A percentile compares a stretch with the other conserved stretches of the same genome.
Evolutionary conservation across 1,140 invertebrate species (phyloP).

Genomic region (Phymastichus coffea): DNA sequence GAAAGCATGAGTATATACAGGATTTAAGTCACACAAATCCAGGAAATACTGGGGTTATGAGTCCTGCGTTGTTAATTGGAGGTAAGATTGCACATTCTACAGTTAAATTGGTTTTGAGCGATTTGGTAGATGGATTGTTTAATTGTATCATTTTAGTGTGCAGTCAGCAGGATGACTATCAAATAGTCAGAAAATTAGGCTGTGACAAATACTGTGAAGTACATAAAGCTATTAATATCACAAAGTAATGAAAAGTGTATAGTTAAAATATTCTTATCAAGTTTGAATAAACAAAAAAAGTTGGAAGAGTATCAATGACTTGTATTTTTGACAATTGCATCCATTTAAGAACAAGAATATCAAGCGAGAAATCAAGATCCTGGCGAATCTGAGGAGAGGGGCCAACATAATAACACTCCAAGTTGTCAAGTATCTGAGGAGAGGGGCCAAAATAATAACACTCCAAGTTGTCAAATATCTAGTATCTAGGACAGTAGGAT

Average conservation of each 20-base stretch:
- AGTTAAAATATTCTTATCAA: slow-evolving; percentile 92
- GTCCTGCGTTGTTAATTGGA: slow-evolving; percentile 98
- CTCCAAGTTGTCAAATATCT: too few species aligned
- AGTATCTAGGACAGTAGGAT: slow-evolving; percentile 96
- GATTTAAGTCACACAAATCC: slow-evolving; percentile 97
- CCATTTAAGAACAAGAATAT: slow-evolving; percentile 99
- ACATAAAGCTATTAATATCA: slow-evolving; percentile 98
- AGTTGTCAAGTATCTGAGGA: too few species aligned
- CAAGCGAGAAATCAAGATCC: slow-evolving; percentile 99
- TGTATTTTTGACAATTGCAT: slow-evolving; percentile 62
- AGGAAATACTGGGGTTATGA: slow-evolving; percentile 99
- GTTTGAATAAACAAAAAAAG: neutral
- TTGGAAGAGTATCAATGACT: neutral
- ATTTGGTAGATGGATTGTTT: neutral
- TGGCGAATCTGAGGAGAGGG: slow-evolving; percentile 98
- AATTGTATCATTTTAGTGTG: slow-evolving; percentile 34
- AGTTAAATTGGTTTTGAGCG: neutral
- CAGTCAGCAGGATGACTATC: slow-evolving; percentile 97
- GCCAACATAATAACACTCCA: slow-evolving; percentile 98
- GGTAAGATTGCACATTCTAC: slow-evolving; percentile 67
- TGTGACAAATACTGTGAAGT: slow-evolving; percentile 99
- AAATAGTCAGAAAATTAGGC: slow-evolving; percentile 96
- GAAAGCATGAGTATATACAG: slow-evolving; percentile 95
- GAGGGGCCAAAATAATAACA: too few species aligned
- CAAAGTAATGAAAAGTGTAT: slow-evolving; percentile 99